Evolutionary conservation across 2,113 vertebrate species (phyloP).

Genomic region (Pluvianellus socialis): DNA sequence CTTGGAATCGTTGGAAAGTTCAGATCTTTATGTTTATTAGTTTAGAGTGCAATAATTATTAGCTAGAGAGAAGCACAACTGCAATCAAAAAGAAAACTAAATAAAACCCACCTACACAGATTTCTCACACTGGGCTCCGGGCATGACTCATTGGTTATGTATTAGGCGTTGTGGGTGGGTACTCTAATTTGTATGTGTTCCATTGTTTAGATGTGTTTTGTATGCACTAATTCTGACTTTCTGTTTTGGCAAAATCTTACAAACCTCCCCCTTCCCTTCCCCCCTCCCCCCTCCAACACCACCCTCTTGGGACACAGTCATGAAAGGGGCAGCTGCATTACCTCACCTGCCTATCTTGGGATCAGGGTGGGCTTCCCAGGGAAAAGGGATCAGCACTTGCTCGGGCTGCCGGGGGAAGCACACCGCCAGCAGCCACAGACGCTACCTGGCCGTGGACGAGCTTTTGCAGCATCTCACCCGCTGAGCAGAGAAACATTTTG

Average conservation of each 20-base stretch:
- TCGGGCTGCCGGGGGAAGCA: background rate
- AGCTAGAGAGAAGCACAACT: conserved; percentile 26
- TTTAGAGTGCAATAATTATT: conserved; percentile 18
- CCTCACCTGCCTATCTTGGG: conserved; percentile 26
- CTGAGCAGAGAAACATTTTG: background rate
- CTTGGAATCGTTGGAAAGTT: background rate
- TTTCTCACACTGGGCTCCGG: conserved; percentile 46
- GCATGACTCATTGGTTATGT: conserved; percentile 46
- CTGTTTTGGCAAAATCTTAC: conserved; percentile 47
- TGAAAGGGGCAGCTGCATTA: conserved; percentile 5
- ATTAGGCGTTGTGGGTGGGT: conserved; percentile 45
- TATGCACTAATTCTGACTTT: conserved; percentile 19
- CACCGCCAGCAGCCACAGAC: background rate
- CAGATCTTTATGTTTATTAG: background rate
- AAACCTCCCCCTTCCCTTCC: too few relatives aligned
- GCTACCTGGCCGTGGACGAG: background rate
- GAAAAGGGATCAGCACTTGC: background rate
- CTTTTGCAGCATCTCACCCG: background rate
- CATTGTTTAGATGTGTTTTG: conserved; percentile 48
- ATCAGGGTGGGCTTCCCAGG: background rate
- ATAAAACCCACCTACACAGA: conserved; percentile 43
- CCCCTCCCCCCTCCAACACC: background rate
- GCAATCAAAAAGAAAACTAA: conserved; percentile 40
- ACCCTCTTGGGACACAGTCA: background rate
- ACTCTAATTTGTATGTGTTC: conserved; percentile 38